phyloP scores from a whole-genome alignment of 2,797 vertebrate genomes.

The Lerista edwardsae region DNA sequence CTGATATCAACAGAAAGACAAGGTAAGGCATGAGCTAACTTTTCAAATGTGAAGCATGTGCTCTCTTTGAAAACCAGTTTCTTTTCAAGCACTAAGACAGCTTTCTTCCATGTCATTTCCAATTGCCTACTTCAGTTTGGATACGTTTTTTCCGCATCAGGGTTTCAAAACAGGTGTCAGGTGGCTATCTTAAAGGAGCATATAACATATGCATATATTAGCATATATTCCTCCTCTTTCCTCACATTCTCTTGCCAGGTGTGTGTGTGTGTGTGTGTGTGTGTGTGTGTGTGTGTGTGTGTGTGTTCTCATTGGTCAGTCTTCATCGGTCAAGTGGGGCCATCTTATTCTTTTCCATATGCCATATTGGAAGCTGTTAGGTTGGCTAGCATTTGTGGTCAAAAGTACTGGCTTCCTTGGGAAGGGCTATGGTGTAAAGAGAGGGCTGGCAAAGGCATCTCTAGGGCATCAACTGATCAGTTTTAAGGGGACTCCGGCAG shows the following conservation, averaged over 20 bases:
- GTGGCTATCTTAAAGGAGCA: not conserved
- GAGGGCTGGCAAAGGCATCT: not conserved
- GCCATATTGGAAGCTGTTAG: not conserved
- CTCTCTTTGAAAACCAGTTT: not conserved
- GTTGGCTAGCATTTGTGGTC: not conserved
- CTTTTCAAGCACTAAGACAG: not conserved
- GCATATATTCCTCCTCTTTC: not conserved
- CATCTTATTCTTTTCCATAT: not conserved
- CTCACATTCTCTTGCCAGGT: not conserved
- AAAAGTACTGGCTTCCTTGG: not conserved
- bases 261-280: too few species aligned
- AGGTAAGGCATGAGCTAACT: slow-evolving; percentile 8
- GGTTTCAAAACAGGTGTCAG: not conserved
- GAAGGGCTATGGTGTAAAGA: not conserved
- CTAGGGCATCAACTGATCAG: not conserved
- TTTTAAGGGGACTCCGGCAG: not conserved
- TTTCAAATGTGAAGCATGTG: slow-evolving; percentile 1
- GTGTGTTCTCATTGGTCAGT: too few species aligned
- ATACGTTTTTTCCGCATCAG: not conserved
- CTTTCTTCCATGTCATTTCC: not conserved
- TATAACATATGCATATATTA: not conserved
- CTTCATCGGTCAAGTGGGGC: not conserved
- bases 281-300: too few species aligned
- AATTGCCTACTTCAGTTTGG: not conserved
- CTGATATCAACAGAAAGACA: slow-evolving; percentile 31